Evolutionary conservation across 2,797 vertebrate species (phyloP).

Genomic region (Pristis pectinata): DNA sequence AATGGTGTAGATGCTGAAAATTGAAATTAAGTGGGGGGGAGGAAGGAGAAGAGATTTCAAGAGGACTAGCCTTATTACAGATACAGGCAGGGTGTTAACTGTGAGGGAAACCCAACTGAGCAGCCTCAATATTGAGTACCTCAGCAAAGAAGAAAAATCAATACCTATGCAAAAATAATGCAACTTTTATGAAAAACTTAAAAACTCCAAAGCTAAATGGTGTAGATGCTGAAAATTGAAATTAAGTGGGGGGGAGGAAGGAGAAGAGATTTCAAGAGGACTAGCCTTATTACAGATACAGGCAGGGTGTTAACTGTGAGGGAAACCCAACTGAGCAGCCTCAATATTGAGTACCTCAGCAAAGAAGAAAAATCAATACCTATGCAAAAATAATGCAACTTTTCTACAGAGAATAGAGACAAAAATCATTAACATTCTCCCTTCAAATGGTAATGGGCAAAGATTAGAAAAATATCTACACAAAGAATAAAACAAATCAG

Average conservation of each 20-base stretch:
- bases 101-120: background rate
- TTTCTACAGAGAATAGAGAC: background rate
- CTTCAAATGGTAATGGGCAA: background rate
- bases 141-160: background rate
- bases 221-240: too few relatives aligned
- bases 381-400: background rate
- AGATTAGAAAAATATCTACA: background rate
- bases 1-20: too few relatives aligned
- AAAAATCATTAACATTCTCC: background rate
- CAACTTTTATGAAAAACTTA: too few relatives aligned
- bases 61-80: background rate
- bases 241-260: too few relatives aligned
- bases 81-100: background rate
- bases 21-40: too few relatives aligned
- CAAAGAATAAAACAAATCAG: background rate
- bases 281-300: background rate
- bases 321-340: background rate
- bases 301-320: background rate
- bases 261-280: too few relatives aligned
- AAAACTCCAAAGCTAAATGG: too few relatives aligned
- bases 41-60: too few relatives aligned
- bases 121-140: background rate
- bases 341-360: background rate
- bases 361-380: background rate
- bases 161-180: background rate